A percentile compares a stretch with the other conserved stretches of the same genome.
Conservation (phyloP, 2,113 vertebrate genomes). For the Pterocles gutturalis region DNA sequence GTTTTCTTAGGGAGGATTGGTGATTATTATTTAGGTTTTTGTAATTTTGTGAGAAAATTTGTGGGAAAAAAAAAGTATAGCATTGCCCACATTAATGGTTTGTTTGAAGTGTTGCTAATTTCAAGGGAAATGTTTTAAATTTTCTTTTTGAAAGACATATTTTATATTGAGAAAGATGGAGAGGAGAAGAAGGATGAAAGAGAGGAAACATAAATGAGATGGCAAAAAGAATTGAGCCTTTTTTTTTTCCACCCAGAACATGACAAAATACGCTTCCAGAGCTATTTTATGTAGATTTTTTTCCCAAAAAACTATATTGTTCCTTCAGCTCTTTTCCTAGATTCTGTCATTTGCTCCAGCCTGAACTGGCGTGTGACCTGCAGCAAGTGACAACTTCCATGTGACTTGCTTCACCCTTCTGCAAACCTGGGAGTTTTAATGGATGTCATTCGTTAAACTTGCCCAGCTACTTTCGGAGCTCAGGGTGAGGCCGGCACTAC, state of each 20-base stretch:
- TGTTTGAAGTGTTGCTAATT: not conserved
- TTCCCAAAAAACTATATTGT: accelerated
- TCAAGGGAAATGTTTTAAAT: not conserved
- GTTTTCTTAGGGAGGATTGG: not conserved
- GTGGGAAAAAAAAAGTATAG: not conserved
- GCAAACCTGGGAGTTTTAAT: not conserved
- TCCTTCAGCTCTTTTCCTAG: not conserved
- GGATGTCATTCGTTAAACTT: not conserved
- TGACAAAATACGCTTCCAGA: not conserved
- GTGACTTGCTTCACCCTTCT: not conserved
- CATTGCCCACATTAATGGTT: not conserved
- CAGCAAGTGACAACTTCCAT: not conserved
- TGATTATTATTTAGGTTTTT: not conserved
- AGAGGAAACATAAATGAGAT: not conserved
- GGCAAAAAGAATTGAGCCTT: not conserved
- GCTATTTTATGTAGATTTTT: not conserved
- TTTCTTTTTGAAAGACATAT: not conserved
- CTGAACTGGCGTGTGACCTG: not conserved
- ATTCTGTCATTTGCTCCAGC: not conserved
- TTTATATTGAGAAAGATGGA: not conserved
- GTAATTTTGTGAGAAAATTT: not conserved
- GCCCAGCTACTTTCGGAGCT: not conserved
- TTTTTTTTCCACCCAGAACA: not conserved
- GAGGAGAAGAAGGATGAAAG: not conserved
- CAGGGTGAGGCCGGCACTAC: not conserved